phyloP scores from a whole-genome alignment of 1,140 invertebrate genomes.

The Zaprionus tsacasi region DNA sequence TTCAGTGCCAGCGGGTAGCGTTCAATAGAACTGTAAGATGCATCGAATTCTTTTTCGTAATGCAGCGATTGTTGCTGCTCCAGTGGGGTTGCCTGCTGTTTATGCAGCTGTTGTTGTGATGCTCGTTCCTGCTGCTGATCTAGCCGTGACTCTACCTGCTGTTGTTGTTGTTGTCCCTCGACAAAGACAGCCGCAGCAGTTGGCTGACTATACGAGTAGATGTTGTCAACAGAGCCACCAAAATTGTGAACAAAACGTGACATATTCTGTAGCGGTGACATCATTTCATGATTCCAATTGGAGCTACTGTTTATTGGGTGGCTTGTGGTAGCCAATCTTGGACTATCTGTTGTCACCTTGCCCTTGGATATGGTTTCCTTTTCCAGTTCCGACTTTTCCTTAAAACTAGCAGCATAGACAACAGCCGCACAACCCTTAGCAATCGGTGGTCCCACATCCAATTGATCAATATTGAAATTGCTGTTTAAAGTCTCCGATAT shows the following conservation, averaged over 20 bases:
- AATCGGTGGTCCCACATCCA: conserved; percentile 89
- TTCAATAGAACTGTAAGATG: conserved; percentile 40
- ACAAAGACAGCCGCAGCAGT: conserved; percentile 70
- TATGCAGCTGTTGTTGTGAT: not conserved
- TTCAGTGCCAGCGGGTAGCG: conserved; percentile 91
- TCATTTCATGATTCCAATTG: conserved; percentile 55
- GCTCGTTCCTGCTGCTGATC: not conserved
- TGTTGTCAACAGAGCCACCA: conserved; percentile 79
- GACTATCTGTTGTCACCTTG: not conserved
- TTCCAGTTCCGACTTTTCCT: conserved; percentile 22
- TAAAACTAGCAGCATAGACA: conserved; percentile 89
- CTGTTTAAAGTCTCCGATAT: conserved; percentile 82
- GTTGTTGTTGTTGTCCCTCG: conserved; percentile 14
- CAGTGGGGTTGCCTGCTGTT: not conserved
- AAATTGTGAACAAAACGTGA: conserved; percentile 82
- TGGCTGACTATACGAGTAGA: conserved; percentile 64
- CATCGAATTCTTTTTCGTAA: not conserved
- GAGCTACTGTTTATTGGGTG: conserved; percentile 13
- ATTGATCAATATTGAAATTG: conserved; percentile 86
- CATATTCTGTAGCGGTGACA: conserved; percentile 83
- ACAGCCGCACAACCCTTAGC: conserved; percentile 93
- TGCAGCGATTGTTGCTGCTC: conserved; percentile 14
- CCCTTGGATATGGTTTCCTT: not conserved
- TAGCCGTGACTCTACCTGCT: not conserved
- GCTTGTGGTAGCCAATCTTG: not conserved